Percentiles rank a stretch among this genome's conserved stretches.
Conservation (phyloP, 2,888 invertebrate genomes). For the Lasius fuliginosus region DNA sequence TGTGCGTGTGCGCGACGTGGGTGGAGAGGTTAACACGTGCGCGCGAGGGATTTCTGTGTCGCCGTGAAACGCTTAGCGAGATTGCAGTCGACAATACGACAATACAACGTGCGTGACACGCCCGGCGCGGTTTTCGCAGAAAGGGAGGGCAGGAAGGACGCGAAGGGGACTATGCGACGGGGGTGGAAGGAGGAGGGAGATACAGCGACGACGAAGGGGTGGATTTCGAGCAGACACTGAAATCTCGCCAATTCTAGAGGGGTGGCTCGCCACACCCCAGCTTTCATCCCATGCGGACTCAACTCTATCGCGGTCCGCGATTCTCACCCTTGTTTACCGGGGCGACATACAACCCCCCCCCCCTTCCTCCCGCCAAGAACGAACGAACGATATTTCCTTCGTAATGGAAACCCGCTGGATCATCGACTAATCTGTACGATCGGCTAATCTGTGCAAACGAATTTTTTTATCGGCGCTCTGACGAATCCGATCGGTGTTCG, state of each 20-base stretch:
- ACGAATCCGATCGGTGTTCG: constrained; percentile 7
- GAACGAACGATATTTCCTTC: constrained; percentile 23
- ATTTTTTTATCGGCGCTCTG: background rate
- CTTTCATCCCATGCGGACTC: constrained; percentile 59
- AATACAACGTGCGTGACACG: constrained; percentile 86
- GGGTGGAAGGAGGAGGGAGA: background rate
- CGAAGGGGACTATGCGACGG: constrained; percentile 63
- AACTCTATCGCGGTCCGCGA: constrained; percentile 38
- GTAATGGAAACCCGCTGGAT: constrained; percentile 25
- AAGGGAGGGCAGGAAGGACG: constrained; percentile 60
- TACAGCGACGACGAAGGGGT: constrained; percentile 63
- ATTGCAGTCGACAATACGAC: constrained; percentile 86
- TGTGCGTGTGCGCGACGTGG: constrained; percentile 79
- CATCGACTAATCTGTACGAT: constrained; percentile 51
- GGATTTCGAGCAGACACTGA: constrained; percentile 81
- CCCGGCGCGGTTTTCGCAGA: constrained; percentile 82
- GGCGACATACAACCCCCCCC: constrained; percentile 29
- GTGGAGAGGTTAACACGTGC: constrained; percentile 83
- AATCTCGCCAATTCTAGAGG: constrained; percentile 86
- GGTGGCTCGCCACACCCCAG: constrained; percentile 83
- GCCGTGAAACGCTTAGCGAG: constrained; percentile 86
- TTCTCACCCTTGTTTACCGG: constrained; percentile 60
- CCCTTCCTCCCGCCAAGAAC: background rate
- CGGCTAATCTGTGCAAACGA: constrained; percentile 10
- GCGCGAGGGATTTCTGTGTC: constrained; percentile 78